phyloP scores from a whole-genome alignment of 23 tunicate genomes.

The Phallusia fumigata region DNA sequence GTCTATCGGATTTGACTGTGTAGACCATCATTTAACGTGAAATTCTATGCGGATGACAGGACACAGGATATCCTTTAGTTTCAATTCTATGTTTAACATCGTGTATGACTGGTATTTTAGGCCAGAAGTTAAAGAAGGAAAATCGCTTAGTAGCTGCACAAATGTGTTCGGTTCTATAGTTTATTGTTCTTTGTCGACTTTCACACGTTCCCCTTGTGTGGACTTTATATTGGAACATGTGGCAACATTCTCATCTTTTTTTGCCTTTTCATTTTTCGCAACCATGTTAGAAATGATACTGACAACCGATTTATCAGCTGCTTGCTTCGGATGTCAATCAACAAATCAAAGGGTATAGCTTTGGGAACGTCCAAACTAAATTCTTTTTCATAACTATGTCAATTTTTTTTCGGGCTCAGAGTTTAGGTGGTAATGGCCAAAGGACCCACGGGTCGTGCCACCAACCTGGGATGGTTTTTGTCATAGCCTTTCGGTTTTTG shows the following conservation, averaged over 20 bases:
- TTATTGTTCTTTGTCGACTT: not conserved
- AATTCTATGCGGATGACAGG: not conserved
- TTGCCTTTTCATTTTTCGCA: no score
- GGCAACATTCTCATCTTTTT: no score
- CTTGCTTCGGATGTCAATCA: not conserved
- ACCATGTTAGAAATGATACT: no score
- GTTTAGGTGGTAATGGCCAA: no score
- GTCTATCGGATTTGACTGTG: no score
- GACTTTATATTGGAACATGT: no score
- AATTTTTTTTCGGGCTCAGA: no score
- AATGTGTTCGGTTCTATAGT: not conserved
- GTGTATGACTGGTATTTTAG: not conserved
- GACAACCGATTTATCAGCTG: not conserved
- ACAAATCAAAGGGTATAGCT: not conserved
- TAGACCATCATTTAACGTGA: slow-evolving; percentile 1
- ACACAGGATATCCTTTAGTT: not conserved
- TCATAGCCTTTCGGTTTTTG: no score
- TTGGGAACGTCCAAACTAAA: slow-evolving; percentile 2
- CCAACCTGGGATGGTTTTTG: no score
- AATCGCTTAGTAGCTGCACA: not conserved
- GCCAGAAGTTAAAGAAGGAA: not conserved
- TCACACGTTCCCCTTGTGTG: not conserved
- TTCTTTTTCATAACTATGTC: not conserved
- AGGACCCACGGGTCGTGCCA: no score
- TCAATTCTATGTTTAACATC: slow-evolving; percentile 12